Base-by-base conservation (phyloP, 2,113 vertebrate species). In the Papio anubis region DNA sequence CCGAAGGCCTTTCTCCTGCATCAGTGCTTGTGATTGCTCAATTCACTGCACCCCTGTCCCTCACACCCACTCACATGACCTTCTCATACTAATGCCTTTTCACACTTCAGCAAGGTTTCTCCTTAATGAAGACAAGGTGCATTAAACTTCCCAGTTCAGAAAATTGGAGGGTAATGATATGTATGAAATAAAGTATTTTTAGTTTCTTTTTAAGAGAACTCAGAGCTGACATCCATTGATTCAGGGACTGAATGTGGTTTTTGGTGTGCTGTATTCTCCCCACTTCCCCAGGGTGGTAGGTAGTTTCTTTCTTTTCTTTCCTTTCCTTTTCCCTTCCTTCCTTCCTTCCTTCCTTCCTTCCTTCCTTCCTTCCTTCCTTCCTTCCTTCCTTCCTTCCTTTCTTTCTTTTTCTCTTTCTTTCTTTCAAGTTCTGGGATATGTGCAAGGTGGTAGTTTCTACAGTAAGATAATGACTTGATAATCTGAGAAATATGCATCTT, bases 351-450 rank as follows among this genome's bases (percentile, higher is more conserved):
- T 5, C 40, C 40, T 5, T 5, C 40, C 40, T 5, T 43, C 43
- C 43, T 6, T 43, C 43, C 43, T 38, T 38, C 43, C 43, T 43
- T 6, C 43, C 43, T 43, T 45, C 8, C 8, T 48, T 48, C 2
- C 43, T 7, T 45, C 2, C 10, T 45, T 45, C 8, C 10, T 9
- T 45, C 2, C 45, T 10, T 48, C 0, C 2, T 2, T 48, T 0
- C 10, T 48, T 2, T 48, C 11, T 48, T 12, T 48, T 11, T 48
- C 12, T 48, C 48, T 48, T 18, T 7, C 17, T 52, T 18, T 52
- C 17, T 55, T 55, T 55, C 18, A 20, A 52, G 18, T 55, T 55
- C 52, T 55, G 52, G 52, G 52, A 55, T 55, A 20, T 0, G 18
- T 55, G 52, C 3, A 10, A 35, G 23, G 72, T 25, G 20, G 89